Evolutionary conservation across 2,797 vertebrate species (phyloP).

Genomic region (Notamacropus eugenii): DNA sequence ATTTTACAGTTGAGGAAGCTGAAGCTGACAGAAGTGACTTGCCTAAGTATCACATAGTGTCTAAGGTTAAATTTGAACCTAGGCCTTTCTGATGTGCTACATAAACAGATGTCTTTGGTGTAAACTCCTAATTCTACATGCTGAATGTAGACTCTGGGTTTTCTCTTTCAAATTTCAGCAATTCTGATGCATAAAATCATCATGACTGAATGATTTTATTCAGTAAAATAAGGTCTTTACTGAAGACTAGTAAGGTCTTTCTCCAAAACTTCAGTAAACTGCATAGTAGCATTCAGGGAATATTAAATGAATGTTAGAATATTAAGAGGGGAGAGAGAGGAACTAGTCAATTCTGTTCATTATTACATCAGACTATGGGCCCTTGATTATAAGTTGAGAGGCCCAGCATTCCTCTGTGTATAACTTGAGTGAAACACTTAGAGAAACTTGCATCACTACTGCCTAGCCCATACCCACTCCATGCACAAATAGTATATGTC

Average conservation of each 20-base stretch:
- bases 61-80: not conserved
- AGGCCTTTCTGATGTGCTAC: not conserved
- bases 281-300: not conserved
- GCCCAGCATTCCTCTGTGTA: not conserved
- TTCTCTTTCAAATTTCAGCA: not conserved
- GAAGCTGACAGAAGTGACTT: not conserved
- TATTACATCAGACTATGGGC: constrained; percentile 29
- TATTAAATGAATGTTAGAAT: not conserved
- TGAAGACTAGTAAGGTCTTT: not conserved
- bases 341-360: not conserved
- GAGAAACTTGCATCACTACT: not conserved
- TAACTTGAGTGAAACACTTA: not conserved
- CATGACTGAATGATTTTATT: no score
- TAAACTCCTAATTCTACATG: not conserved
- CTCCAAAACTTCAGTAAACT: constrained; percentile 6
- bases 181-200: not conserved
- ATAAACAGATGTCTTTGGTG: not conserved
- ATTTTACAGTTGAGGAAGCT: not conserved
- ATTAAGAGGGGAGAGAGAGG: not conserved
- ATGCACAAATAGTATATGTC: not conserved
- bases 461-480: not conserved
- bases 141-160: not conserved
- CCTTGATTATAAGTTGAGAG: constrained; percentile 39
- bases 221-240: no score
- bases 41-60: not conserved